Evolutionary conservation across 2,888 invertebrate genomes (phyloP).

Genomic region (Meteorus colon): DNA sequence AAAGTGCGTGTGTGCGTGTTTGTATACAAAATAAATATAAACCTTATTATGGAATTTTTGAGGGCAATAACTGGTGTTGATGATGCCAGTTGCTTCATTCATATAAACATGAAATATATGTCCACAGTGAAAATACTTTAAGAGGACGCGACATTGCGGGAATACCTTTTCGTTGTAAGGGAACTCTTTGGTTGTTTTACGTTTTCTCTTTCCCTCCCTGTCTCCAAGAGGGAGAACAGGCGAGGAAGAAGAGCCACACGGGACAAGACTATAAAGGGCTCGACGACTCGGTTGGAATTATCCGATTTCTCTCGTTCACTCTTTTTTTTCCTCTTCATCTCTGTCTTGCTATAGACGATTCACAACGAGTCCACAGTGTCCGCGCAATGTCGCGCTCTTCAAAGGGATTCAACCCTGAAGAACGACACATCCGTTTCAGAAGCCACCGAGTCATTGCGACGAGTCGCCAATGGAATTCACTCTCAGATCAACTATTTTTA

Average conservation of each 20-base stretch:
- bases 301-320: conserved; percentile 44
- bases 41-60: not conserved
- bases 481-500: conserved; percentile 38
- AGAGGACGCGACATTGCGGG: conserved; percentile 52
- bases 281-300: conserved; percentile 46
- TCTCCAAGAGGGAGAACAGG: conserved; percentile 20
- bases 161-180: conserved; percentile 55
- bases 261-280: conserved; percentile 50
- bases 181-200: conserved; percentile 37
- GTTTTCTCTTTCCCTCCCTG: conserved; percentile 18
- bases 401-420: conserved; percentile 41
- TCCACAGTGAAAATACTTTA: conserved; percentile 29
- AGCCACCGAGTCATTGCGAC: not conserved
- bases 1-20: not conserved
- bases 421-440: conserved; percentile 44
- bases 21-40: not conserved
- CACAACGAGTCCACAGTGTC: conserved; percentile 28
- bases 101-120: conserved; percentile 1
- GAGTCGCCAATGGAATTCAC: conserved; percentile 35
- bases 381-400: conserved; percentile 41
- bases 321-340: conserved; percentile 33
- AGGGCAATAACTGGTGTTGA: not conserved
- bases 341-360: conserved; percentile 40
- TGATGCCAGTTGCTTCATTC: not conserved
- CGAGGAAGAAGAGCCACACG: conserved; percentile 44